These are phyloP conservation scores for Coelopa pilipes DNA, from an alignment of 2,888 invertebrate genomes.

Conservation along the genomic window DNA sequence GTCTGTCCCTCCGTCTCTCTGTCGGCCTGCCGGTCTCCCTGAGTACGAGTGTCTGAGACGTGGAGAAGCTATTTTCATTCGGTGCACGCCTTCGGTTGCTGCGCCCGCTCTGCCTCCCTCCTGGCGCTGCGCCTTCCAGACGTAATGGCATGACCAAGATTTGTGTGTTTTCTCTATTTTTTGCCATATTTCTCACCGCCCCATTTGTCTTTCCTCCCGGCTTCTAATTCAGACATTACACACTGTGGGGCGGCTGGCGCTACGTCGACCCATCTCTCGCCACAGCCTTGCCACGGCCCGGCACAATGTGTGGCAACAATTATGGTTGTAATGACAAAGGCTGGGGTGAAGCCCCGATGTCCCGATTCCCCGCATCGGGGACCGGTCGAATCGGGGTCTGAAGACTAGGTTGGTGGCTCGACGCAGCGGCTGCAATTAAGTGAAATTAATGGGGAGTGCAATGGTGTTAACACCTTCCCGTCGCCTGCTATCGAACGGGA, in stretches of 20 bases:
- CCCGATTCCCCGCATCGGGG: not conserved
- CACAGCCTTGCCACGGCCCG: not conserved
- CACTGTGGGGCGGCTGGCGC: not conserved
- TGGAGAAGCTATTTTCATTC: too few relatives aligned
- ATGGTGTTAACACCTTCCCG: too few relatives aligned
- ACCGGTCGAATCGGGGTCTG: not conserved
- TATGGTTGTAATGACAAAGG: too few relatives aligned
- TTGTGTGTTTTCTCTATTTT: not conserved
- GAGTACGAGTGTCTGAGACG: too few relatives aligned
- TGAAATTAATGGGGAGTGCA: too few relatives aligned
- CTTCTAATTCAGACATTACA: not conserved
- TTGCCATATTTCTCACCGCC: not conserved
- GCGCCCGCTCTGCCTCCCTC: not conserved
- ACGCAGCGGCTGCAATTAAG: not conserved
- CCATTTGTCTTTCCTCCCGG: not conserved
- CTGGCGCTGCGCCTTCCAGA: too few relatives aligned
- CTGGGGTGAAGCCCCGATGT: too few relatives aligned
- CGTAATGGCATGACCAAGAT: constrained; percentile 23
- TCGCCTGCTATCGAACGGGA: too few relatives aligned
- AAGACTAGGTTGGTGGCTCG: not conserved
- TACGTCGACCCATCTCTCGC: not conserved
- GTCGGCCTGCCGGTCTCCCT: too few relatives aligned
- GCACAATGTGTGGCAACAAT: not conserved
- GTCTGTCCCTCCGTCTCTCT: not conserved
- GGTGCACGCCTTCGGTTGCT: too few relatives aligned